phyloP scores from a whole-genome alignment of 2,113 vertebrate genomes.

The Dasyprocta punctata region DNA sequence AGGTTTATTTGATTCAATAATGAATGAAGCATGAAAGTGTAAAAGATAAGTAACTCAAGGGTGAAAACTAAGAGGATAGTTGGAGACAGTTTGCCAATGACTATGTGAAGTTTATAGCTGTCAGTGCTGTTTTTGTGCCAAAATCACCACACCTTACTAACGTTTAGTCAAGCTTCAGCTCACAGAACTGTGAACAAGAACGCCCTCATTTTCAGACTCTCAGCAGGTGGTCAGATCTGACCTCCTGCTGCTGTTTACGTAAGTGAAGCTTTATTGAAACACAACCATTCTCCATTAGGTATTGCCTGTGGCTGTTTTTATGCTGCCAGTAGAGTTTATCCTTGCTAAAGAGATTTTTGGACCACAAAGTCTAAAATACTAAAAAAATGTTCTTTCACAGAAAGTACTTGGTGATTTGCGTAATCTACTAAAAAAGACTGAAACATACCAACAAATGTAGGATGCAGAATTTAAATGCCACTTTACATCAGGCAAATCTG shows the following conservation, averaged over 20 bases:
- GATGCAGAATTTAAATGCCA: too few relatives aligned
- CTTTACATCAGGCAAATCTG: not conserved
- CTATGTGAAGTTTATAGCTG: not conserved
- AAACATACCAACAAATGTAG: not conserved
- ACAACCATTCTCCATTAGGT: not conserved
- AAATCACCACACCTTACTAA: not conserved
- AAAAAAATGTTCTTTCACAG: not conserved
- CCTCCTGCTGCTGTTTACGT: not conserved
- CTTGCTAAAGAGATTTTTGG: not conserved
- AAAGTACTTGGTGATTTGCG: not conserved
- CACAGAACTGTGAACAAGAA: not conserved
- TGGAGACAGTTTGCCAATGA: not conserved
- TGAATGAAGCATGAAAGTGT: not conserved
- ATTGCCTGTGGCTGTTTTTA: not conserved
- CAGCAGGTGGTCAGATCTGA: not conserved
- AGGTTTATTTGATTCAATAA: not conserved
- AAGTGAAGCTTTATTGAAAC: not conserved
- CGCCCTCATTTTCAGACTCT: too few relatives aligned
- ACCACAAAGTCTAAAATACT: not conserved
- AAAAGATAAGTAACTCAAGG: too few relatives aligned
- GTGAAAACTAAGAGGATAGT: too few relatives aligned
- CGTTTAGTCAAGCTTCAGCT: too few relatives aligned
- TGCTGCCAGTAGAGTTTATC: not conserved
- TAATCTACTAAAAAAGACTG: not conserved
- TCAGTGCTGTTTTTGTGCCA: not conserved